Evolutionary conservation across 2,888 invertebrate species (phyloP), one percentile per base, ranked within the genome.

Genomic region (Tachystola acroxantha): DNA sequence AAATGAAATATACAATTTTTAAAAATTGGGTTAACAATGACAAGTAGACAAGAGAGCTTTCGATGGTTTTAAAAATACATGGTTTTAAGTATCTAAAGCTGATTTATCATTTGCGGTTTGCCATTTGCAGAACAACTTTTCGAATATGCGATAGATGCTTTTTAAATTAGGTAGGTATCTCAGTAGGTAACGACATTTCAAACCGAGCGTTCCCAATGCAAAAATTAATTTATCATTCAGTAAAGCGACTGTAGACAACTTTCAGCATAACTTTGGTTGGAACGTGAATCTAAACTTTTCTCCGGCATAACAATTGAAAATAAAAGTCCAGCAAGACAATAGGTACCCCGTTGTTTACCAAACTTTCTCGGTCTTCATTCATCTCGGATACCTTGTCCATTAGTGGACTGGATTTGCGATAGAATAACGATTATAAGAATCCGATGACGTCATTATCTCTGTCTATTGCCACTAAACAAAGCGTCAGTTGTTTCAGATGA

Each of bases 21-120:
- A n/a, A 24, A 64, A 75, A 67, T 63, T 71, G 44, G 74, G 73
- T 63, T 62, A 67, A 59, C 64, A 58, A 64, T 65, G 69, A 72
- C 62, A 64, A 71, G 72, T 70, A 61, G 63, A 57, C 46, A 57
- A 62, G 52, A 57, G 48, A 45, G 53, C 46, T 57, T 57, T 44
- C 43, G 44, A 53, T 50, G 51, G 52, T 50, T 54, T 58, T 48
- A 46, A 45, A 55, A 46, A 36, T 24, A 32, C 22, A 12, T 10
- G 6, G 5, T 32, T 14, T 10, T 20, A 7, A 4, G 11, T 14
- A 7, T n/a, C 6, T 7, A 20, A 32, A 14, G 3, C 10, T 4
- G 10, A n/a, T 30, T 30, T 10, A n/a, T 30, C 2, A 30, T 30
- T 30, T n/a, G 24, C 3, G 24, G n/a, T 24, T n/a, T 24, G n/a